phyloP scores from a whole-genome alignment of 37 sponge, comb jelly and placozoan species.

The Spongia lamella region DNA sequence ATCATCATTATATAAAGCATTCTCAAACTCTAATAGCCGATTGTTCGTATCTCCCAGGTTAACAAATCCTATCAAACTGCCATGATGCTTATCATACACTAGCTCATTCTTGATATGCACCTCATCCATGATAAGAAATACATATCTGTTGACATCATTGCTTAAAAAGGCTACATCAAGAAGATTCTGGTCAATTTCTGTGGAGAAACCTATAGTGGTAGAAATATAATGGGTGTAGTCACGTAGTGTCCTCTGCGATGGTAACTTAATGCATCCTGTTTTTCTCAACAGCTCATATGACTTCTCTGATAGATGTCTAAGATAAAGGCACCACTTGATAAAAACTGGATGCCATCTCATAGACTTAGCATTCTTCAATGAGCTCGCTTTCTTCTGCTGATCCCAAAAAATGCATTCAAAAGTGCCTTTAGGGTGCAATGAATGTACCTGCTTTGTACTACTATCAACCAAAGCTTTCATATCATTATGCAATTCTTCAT shows the following conservation, averaged over 20 bases:
- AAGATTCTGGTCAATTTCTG: no score
- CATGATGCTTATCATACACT: slow-evolving; percentile 38
- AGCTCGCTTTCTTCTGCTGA: slow-evolving; percentile 10
- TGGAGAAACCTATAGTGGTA: neutral
- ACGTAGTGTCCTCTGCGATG: slow-evolving; percentile 1
- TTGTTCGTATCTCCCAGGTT: slow-evolving; percentile 25
- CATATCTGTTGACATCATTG: slow-evolving; percentile 30
- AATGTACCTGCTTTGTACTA: neutral
- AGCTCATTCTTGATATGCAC: slow-evolving; percentile 33
- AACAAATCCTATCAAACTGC: slow-evolving; percentile 24
- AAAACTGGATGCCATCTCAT: slow-evolving; percentile 25
- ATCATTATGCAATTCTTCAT: slow-evolving; percentile 24
- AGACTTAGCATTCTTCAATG: neutral
- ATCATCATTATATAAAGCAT: no score
- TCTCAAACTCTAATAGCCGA: slow-evolving; percentile 15
- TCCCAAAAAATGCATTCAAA: slow-evolving; percentile 21
- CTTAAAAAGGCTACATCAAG: neutral
- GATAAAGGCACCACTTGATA: slow-evolving; percentile 32
- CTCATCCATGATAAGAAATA: slow-evolving; percentile 33
- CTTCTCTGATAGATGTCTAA: no score
- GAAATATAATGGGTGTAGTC: slow-evolving; percentile 12
- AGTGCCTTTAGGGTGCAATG: slow-evolving; percentile 5
- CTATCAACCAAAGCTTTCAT: neutral
- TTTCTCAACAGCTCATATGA: no score
- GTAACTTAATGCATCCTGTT: no score